Evolutionary conservation across 1,140 invertebrate genomes (phyloP), one percentile per base, ranked within the genome.

Genomic region (Sinella curviseta): DNA sequence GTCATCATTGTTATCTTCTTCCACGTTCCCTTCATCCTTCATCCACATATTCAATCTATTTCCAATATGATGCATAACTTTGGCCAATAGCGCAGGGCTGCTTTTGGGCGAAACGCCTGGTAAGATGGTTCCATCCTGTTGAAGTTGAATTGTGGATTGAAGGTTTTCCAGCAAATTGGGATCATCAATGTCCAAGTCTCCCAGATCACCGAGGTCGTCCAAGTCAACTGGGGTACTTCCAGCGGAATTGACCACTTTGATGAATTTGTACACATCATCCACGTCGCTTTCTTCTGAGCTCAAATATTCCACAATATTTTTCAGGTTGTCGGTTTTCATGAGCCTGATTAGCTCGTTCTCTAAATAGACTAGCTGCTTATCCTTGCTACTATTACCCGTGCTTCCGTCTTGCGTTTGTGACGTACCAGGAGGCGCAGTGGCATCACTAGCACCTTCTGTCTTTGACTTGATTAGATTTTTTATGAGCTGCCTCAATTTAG

Each of bases 31-130:
- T 70, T 81, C 81, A 55, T 97, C 95, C 85, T 96, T 94, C 95
- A 97, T 97, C 35, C 97, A 87, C 0, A 94, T 94, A 1, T 95
- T 94, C 35, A 97, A 86, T n/a, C 94, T 87, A 57, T 94, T 94
- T 0, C 94, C 94, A 60, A 97, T 97, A 82, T 97, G 95, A 80
- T 95, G 92, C 93, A 96, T 95, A 0, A 96, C 94, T 88, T 95
- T 95, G 16, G 94, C 93, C 60, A 95, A 93, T n/a, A 96, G 86
- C 0, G 94, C 94, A 0, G 94, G 94, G 0, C 94, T 95, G 65
- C 91, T 92, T 83, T 93, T 91, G 0, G 91, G 91, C 0, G 89
- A 87, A 8, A 87, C 88, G 35, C 84, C 87, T n/a, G 20, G 12
- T 16, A 17, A 1, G 4, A 1, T n/a, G 20, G 2, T 16, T 4